Percentiles rank a stretch among this genome's conserved stretches.
phyloP scores from a whole-genome alignment of 64 coral and sea anemone species.

The Cladopsammia gracilis region DNA sequence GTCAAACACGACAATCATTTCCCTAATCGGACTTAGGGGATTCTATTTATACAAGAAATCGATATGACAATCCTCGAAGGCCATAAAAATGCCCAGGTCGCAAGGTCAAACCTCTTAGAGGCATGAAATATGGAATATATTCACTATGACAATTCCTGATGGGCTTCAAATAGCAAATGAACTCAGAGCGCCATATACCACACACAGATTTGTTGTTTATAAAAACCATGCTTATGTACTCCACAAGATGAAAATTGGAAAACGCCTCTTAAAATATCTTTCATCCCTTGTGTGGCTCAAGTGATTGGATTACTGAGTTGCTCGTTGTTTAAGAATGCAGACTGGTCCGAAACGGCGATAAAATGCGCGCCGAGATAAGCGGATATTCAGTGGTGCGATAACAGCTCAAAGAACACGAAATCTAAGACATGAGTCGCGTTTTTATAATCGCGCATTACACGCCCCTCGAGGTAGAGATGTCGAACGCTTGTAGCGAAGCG shows the following conservation, averaged over 20 bases:
- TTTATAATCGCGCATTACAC: constrained; percentile 10
- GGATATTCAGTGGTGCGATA: constrained; percentile 11
- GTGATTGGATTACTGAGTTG: not conserved
- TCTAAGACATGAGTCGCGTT: constrained; percentile 31
- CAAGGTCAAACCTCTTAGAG: constrained; percentile 7
- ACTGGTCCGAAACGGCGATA: not conserved
- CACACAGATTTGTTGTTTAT: constrained; percentile 19
- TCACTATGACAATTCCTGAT: not conserved
- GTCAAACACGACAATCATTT: not conserved
- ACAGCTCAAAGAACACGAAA: constrained; percentile 33
- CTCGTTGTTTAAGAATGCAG: not conserved
- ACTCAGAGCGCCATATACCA: not conserved
- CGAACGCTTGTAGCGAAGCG: not conserved
- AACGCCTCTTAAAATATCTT: not conserved
- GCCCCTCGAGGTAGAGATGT: not conserved
- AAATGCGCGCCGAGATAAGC: constrained; percentile 17
- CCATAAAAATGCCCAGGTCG: constrained; percentile 19
- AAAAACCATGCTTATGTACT: not conserved
- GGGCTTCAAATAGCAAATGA: not conserved
- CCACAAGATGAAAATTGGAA: constrained; percentile 7
- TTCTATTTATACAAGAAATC: constrained; percentile 10
- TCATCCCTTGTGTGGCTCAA: constrained; percentile 1
- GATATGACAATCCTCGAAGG: not conserved
- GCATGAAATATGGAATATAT: constrained; percentile 24
- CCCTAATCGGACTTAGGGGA: not conserved